Conservation (phyloP, 2,797 vertebrate species). For the Pangasius krempfi region DNA sequence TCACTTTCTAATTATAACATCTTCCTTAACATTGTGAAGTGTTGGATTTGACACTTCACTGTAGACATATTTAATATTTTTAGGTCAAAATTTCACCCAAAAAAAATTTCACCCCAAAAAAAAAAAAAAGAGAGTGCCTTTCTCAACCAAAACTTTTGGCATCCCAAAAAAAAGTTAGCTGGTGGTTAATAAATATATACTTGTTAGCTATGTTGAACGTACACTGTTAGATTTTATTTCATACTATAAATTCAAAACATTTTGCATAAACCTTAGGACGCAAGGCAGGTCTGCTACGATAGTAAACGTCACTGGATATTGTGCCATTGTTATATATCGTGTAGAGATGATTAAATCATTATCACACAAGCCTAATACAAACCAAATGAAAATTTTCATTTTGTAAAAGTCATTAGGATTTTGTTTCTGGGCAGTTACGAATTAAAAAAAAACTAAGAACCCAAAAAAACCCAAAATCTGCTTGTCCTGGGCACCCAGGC, state of each 20-base stretch:
- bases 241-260: background rate
- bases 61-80: background rate
- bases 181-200: background rate
- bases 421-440: background rate
- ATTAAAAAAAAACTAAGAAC: background rate
- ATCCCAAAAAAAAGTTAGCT: background rate
- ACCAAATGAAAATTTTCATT: background rate
- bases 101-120: too few species aligned
- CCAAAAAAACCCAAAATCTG: background rate
- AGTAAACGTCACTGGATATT: background rate
- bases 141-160: background rate
- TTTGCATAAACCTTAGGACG: background rate
- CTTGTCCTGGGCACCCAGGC: background rate
- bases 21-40: background rate
- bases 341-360: background rate
- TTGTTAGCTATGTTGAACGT: background rate
- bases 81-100: background rate
- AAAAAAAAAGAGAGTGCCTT: background rate
- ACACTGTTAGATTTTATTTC: background rate
- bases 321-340: background rate
- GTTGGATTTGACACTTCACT: background rate
- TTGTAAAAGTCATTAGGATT: background rate
- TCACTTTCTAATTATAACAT: background rate
- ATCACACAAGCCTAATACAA: background rate
- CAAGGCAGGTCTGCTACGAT: background rate